These are phyloP conservation scores for Dysdera silvatica DNA, from an alignment of 1,140 invertebrate species.

Conservation along the genomic window DNA sequence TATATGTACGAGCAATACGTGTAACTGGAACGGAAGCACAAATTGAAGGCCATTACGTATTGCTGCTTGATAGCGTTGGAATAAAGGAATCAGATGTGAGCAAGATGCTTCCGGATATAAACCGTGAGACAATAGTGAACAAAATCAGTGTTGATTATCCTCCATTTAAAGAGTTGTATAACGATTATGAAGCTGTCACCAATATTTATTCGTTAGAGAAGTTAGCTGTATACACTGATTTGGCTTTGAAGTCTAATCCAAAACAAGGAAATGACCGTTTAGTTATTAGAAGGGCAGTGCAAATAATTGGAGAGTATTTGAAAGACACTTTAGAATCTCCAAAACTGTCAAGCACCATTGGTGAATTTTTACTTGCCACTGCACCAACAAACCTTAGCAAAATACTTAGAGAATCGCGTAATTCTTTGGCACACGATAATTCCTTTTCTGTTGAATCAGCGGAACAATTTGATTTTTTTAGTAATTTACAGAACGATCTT, in stretches of 20 bases:
- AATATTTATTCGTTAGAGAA: slow-evolving; percentile 1
- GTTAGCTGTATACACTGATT: not conserved
- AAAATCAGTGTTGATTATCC: not conserved
- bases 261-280: not conserved
- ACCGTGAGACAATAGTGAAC: not conserved
- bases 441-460: not conserved
- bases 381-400: not conserved
- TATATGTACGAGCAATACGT: too few species aligned
- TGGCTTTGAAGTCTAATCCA: not conserved
- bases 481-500: not conserved
- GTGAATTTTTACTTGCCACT: slow-evolving; percentile 1
- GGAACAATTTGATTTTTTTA: not conserved
- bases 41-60: too few species aligned
- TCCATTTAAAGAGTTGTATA: not conserved
- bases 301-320: slow-evolving; percentile 7
- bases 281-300: not conserved
- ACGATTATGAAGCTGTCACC: not conserved
- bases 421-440: slow-evolving; percentile 5
- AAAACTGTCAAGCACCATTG: not conserved
- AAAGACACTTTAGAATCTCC: slow-evolving; percentile 14
- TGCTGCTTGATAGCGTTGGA: too few species aligned
- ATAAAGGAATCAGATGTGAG: not conserved
- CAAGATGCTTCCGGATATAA: not conserved
- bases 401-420: not conserved
- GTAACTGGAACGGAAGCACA: too few species aligned